Conservation (phyloP, 2,888 invertebrate genomes). For the Cactoblastis cactorum region DNA sequence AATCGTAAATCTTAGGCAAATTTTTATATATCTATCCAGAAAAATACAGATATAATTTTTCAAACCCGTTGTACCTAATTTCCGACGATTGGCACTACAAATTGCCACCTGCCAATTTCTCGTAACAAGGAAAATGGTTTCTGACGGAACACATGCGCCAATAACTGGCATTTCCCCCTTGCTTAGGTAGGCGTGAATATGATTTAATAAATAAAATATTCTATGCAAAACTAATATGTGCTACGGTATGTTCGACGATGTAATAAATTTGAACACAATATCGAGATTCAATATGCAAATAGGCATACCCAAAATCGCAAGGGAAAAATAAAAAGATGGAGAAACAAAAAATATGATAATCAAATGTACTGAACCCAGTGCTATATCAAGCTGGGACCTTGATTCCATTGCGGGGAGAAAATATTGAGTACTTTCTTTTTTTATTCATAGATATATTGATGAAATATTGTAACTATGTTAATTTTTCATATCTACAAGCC, state of each 20-base stretch:
- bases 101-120: background rate
- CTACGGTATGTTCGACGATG: slow-evolving; percentile 48
- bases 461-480: slow-evolving; percentile 12
- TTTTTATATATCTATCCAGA: background rate
- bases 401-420: slow-evolving; percentile 23
- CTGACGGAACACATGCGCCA: slow-evolving; percentile 6
- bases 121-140: slow-evolving; percentile 2
- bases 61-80: too few species aligned
- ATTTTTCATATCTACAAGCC: slow-evolving; percentile 13
- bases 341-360: slow-evolving; percentile 72
- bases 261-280: slow-evolving; percentile 68
- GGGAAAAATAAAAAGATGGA: slow-evolving; percentile 62
- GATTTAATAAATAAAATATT: slow-evolving; percentile 46
- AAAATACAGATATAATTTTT: background rate
- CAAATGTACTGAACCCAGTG: slow-evolving; percentile 55
- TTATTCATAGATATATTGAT: slow-evolving; percentile 14
- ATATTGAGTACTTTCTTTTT: slow-evolving; percentile 10
- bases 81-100: background rate
- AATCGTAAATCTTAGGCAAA: too few species aligned
- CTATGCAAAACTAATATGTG: slow-evolving; percentile 45
- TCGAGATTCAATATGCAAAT: slow-evolving; percentile 74
- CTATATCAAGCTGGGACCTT: slow-evolving; percentile 44
- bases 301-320: slow-evolving; percentile 57
- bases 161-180: background rate
- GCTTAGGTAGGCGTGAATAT: slow-evolving; percentile 18